Evolutionary conservation across 1,140 invertebrate genomes (phyloP).

Genomic region (Anoplophora glabripennis): DNA sequence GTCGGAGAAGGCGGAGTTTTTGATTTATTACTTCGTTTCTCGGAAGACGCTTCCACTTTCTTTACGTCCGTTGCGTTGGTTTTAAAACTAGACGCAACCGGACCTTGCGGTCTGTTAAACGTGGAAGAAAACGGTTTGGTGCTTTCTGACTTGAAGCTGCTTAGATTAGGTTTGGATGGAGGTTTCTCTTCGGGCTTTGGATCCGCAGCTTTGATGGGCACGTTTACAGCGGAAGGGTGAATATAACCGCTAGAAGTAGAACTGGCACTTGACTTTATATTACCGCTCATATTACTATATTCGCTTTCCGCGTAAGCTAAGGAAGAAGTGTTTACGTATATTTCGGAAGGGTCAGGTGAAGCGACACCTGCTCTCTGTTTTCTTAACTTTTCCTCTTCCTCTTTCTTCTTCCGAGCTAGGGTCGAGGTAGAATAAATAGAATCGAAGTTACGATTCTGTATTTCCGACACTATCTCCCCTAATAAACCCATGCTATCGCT

Average conservation of each 20-base stretch:
- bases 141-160: conserved; percentile 34
- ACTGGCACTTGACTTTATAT: conserved; percentile 55
- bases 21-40: conserved; percentile 27
- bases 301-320: conserved; percentile 58
- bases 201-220: conserved; percentile 47
- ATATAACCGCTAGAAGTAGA: conserved; percentile 72
- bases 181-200: conserved; percentile 12
- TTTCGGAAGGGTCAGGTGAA: conserved; percentile 46
- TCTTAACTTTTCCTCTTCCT: conserved; percentile 47
- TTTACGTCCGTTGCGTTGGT: conserved; percentile 4
- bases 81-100: conserved; percentile 43
- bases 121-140: conserved; percentile 46
- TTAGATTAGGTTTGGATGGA: conserved; percentile 29
- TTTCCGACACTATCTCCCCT: conserved; percentile 82
- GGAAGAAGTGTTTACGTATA: conserved; percentile 55
- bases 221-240: conserved; percentile 65
- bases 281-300: conserved; percentile 55
- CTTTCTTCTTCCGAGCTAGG: conserved; percentile 59
- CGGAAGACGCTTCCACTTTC: conserved; percentile 21
- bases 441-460: conserved; percentile 78
- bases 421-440: conserved; percentile 80
- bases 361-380: conserved; percentile 48
- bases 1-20: conserved; percentile 46
- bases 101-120: conserved; percentile 39
- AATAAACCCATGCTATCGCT: conserved; percentile 67